Percentiles rank a stretch among this genome's conserved stretches.
Conservation (phyloP, 2,797 vertebrate species). For the Halcyon badia region DNA sequence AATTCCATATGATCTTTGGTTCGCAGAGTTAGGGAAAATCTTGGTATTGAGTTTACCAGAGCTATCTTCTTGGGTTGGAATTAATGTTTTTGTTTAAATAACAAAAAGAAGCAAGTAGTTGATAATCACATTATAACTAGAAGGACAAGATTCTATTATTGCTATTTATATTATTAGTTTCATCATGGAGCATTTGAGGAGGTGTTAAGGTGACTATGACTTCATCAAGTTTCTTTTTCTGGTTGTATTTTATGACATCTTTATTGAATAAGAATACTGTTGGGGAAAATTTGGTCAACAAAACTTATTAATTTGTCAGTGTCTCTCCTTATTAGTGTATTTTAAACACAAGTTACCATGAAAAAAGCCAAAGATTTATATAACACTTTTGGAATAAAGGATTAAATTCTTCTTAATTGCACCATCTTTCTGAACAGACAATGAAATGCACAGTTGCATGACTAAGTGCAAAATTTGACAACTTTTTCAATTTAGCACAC, state of each 20-base stretch:
- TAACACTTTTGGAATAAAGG: constrained; percentile 34
- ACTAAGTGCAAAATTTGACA: constrained; percentile 68
- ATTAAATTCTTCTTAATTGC: constrained; percentile 74
- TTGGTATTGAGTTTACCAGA: neutral
- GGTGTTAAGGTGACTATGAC: neutral
- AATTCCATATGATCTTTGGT: neutral
- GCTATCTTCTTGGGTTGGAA: neutral
- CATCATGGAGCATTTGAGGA: neutral
- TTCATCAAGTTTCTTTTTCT: neutral
- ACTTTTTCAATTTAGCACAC: constrained; percentile 61
- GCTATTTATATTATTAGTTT: neutral
- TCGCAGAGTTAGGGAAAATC: neutral
- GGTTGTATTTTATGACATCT: neutral
- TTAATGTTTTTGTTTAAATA: neutral
- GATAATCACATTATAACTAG: neutral
- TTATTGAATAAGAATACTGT: neutral
- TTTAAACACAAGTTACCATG: constrained; percentile 34
- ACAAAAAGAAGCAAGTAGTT: neutral
- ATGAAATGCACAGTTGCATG: constrained; percentile 67
- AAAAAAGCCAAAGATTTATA: constrained; percentile 26
- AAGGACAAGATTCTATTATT: neutral
- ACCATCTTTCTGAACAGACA: constrained; percentile 65
- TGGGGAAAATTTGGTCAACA: neutral
- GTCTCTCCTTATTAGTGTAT: constrained; percentile 15
- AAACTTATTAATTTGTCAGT: constrained; percentile 17